Evolutionary conservation across 2,113 vertebrate species (phyloP).

Genomic region (Anthoscopus minutus): DNA sequence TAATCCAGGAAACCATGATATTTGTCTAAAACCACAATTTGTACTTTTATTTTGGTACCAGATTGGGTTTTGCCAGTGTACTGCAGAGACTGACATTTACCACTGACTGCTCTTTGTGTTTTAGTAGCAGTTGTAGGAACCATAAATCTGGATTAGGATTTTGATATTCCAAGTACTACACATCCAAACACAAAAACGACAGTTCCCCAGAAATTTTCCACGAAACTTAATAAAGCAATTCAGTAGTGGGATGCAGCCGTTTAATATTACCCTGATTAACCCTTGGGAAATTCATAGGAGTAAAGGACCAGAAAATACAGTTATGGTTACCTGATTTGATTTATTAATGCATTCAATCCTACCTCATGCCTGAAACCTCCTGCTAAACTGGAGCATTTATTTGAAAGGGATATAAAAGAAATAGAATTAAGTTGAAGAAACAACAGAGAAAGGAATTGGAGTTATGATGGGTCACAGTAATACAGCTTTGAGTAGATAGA

Average conservation of each 20-base stretch:
- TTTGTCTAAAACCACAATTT: neutral
- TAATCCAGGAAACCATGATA: neutral
- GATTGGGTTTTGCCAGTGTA: neutral
- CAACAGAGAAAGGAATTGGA: neutral
- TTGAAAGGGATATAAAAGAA: neutral
- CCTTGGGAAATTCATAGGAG: neutral
- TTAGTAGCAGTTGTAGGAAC: neutral
- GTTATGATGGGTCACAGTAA: neutral
- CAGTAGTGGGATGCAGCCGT: neutral
- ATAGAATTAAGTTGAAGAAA: neutral
- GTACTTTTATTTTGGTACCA: neutral
- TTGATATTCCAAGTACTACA: neutral
- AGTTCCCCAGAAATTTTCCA: neutral
- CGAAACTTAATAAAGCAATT: neutral
- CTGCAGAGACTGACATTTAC: neutral
- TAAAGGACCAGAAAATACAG: neutral
- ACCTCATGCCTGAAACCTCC: neutral
- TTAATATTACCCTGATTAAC: neutral
- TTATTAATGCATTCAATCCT: neutral
- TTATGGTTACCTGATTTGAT: neutral
- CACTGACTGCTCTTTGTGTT: neutral
- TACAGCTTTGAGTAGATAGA: neutral
- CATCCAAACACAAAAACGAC: neutral
- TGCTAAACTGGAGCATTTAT: neutral
- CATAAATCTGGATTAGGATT: neutral